Base-by-base conservation (phyloP, 1,140 invertebrate genomes). In the Meloidogyne hapla region DNA sequence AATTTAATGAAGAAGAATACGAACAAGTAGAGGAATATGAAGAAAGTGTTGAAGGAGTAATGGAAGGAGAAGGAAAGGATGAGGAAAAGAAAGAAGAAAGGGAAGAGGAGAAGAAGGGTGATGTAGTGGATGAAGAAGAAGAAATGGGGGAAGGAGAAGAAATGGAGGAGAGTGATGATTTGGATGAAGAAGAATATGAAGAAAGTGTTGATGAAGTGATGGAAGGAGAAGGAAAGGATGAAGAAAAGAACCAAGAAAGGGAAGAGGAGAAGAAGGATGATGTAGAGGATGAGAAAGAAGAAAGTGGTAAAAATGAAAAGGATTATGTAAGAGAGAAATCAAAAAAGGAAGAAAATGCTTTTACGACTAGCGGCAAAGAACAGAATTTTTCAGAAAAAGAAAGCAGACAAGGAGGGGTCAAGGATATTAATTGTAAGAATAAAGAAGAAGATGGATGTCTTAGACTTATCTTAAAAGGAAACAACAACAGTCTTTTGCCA, bases 391-490 rank as follows among this genome's bases (percentile, higher is more conserved):
- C 6, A 8, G 62, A 21, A 23, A 23, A 63, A 9, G 21, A 63
- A 63, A 63, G 8, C 5, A 63, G 62, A 63, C 62, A 21, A 63
- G 21, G 9, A 9, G 25, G 62, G 21, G 21, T 23, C 25, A 23
- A 63, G 25, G 25, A 63, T 26, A 21, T 6, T 63, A 23, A 63
- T 6, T 8, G 6, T 63, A 26, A 61, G 15, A 15, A 61, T 61
- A 61, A 61, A 61, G n/a, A 63, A 23, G 25, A 63, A 26, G 62
- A 63, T 23, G 25, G 62, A 63, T 63, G 62, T 63, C 33, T 33
- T 33, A 33, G 33, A 33, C 4, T 33, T 33, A 33, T 33, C 33
- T 33, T 33, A 33, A 33, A 33, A 33, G 33, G 33, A 33, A 33
- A n/a, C n/a, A n/a, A n/a, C n/a, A n/a, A n/a, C n/a, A n/a, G n/a